These are phyloP conservation scores for Saccostrea cuccullata DNA, from an alignment of 1,140 invertebrate species.

Conservation along the genomic window DNA sequence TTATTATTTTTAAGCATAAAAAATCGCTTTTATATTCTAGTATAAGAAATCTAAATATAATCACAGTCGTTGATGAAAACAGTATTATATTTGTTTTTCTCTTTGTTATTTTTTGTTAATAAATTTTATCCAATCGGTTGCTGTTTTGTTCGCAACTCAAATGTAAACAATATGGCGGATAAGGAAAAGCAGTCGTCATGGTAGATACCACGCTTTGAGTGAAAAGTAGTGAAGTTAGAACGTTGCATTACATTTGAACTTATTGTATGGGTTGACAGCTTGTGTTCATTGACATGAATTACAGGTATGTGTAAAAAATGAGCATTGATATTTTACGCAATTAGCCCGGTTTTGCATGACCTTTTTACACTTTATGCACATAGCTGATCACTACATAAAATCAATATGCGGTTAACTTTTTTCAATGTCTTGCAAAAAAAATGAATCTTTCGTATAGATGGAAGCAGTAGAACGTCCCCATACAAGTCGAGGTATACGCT, in stretches of 20 bases:
- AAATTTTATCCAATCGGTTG: conserved; percentile 11
- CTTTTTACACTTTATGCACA: neutral
- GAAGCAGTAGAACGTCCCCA: conserved; percentile 13
- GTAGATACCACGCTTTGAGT: conserved; percentile 7
- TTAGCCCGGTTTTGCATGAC: neutral
- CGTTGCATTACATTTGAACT: neutral
- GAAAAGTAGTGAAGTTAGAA: neutral
- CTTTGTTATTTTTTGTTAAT: no score
- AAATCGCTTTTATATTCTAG: no score
- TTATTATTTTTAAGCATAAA: no score
- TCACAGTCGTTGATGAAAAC: no score
- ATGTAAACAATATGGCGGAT: conserved; percentile 35
- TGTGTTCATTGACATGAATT: neutral
- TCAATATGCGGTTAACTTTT: neutral
- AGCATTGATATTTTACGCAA: neutral
- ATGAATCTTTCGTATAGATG: neutral
- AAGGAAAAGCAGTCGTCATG: conserved; percentile 29
- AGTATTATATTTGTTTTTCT: no score
- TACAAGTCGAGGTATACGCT: conserved; percentile 1
- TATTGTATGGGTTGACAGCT: neutral
- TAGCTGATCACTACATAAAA: neutral
- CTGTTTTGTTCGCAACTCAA: neutral
- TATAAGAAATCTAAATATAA: no score
- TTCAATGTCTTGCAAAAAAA: neutral
- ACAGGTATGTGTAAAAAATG: neutral